Evolutionary conservation across 2,797 vertebrate genomes (phyloP).

Genomic region (Lindbergichthys nudifrons): DNA sequence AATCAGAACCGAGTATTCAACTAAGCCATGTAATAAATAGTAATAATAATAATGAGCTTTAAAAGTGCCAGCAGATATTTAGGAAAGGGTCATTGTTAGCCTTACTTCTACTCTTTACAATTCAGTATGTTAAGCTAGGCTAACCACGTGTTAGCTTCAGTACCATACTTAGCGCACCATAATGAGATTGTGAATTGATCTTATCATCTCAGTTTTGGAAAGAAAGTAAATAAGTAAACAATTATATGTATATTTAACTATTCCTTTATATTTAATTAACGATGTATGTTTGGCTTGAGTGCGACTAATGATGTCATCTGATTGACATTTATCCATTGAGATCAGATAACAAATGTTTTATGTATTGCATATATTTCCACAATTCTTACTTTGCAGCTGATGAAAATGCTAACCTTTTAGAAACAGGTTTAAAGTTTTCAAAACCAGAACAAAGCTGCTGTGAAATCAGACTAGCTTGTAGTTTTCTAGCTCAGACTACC

Average conservation of each 20-base stretch:
- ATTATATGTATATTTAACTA: background rate
- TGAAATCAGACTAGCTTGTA: background rate
- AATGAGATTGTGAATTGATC: background rate
- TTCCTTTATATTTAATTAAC: background rate
- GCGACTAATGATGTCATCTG: background rate
- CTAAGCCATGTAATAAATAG: too few species aligned
- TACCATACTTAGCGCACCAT: background rate
- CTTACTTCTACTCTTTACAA: background rate
- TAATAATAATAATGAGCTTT: too few species aligned
- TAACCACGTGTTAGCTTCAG: fast-evolving
- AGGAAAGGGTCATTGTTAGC: too few species aligned
- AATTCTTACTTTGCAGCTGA: background rate
- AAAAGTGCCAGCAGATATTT: background rate
- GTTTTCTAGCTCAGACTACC: conserved; percentile 2
- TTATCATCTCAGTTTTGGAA: background rate
- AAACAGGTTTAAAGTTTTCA: too few species aligned
- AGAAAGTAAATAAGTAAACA: background rate
- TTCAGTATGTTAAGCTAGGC: background rate
- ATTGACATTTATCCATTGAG: too few species aligned
- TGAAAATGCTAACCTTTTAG: background rate
- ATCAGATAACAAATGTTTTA: too few species aligned
- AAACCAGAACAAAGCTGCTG: background rate
- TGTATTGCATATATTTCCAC: too few species aligned
- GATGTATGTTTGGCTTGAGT: background rate
- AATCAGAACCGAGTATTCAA: too few species aligned